Conservation (phyloP, 2,888 invertebrate species). For the Sclerodermus sp. region DNA sequence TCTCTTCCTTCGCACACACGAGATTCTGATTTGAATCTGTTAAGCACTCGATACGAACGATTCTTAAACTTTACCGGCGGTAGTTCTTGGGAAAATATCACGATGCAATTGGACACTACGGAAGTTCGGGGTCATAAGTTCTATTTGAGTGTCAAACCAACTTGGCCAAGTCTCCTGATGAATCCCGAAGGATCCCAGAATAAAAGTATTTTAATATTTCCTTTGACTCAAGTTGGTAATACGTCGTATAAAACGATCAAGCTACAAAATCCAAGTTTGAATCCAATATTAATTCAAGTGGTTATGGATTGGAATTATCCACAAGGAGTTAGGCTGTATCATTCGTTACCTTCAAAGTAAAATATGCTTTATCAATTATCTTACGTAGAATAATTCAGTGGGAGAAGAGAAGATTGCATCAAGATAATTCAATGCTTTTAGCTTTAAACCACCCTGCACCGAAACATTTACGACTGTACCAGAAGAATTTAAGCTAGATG, state of each 20-base stretch:
- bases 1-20: constrained; percentile 67
- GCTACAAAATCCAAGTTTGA: constrained; percentile 74
- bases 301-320: constrained; percentile 74
- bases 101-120: constrained; percentile 75
- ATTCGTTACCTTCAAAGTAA: constrained; percentile 59
- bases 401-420: neutral
- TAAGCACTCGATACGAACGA: constrained; percentile 65
- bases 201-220: constrained; percentile 64
- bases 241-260: constrained; percentile 67
- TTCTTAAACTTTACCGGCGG: constrained; percentile 61
- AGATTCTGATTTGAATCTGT: constrained; percentile 71
- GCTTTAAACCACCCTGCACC: constrained; percentile 46
- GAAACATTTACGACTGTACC: constrained; percentile 43
- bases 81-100: constrained; percentile 67
- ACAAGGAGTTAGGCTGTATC: constrained; percentile 62
- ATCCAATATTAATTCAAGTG: constrained; percentile 72
- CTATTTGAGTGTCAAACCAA: constrained; percentile 67
- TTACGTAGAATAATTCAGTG: neutral
- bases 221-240: constrained; percentile 75
- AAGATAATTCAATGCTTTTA: constrained; percentile 17
- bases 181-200: constrained; percentile 46
- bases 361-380: constrained; percentile 3
- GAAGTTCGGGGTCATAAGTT: constrained; percentile 70
- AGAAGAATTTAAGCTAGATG: constrained; percentile 48
- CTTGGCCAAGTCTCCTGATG: constrained; percentile 66